These are phyloP conservation scores for Paraescarpia echinospica DNA, from an alignment of 1,140 invertebrate species.

Conservation along the genomic window DNA sequence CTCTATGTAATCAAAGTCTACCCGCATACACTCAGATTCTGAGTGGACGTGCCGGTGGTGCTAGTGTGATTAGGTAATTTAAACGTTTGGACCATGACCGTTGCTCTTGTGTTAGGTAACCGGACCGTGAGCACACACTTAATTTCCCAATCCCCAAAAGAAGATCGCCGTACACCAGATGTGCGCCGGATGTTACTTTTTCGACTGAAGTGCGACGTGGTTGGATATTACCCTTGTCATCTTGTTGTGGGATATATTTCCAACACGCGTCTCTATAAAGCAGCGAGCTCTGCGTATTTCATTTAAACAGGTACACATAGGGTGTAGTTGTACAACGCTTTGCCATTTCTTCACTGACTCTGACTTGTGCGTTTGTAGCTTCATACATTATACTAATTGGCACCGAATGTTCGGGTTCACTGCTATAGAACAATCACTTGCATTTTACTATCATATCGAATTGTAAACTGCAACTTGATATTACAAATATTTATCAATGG, in stretches of 20 bases:
- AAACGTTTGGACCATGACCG: background rate
- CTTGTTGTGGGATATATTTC: background rate
- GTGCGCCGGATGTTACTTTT: background rate
- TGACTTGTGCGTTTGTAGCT: background rate
- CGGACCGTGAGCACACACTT: too few species aligned
- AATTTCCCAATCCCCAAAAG: background rate
- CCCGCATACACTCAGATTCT: slow-evolving; percentile 43
- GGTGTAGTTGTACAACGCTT: background rate
- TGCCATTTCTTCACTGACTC: background rate
- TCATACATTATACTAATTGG: background rate
- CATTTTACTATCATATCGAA: background rate
- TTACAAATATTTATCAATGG: background rate
- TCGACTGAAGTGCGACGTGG: background rate
- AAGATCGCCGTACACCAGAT: background rate
- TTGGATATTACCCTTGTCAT: background rate
- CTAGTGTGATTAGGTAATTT: background rate
- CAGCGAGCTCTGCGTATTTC: background rate
- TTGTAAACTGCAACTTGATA: background rate
- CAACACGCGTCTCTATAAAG: background rate
- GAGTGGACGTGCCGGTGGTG: background rate
- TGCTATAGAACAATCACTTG: background rate
- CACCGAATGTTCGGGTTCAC: background rate
- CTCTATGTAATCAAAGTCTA: too few species aligned
- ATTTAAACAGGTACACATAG: background rate
- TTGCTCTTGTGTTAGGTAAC: background rate